These are phyloP conservation scores for Drusus annulatus DNA, from an alignment of 1,140 invertebrate genomes.

Conservation along the genomic window DNA sequence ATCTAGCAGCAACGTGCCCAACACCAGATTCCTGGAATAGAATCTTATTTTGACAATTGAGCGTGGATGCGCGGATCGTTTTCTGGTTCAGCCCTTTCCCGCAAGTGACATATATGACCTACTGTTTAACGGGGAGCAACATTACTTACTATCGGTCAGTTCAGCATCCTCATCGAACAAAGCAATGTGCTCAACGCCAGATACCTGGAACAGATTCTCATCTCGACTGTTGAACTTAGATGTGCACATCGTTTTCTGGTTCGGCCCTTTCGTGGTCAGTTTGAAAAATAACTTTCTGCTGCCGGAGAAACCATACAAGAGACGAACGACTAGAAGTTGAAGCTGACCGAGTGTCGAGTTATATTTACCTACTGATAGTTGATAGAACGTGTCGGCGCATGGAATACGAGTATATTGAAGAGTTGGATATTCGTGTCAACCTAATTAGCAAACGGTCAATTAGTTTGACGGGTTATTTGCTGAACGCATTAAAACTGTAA, in stretches of 20 bases:
- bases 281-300: constrained; percentile 1
- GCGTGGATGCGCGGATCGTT: neutral
- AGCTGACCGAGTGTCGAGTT: no score
- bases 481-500: neutral
- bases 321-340: neutral
- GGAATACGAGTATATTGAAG: neutral
- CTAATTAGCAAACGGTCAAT: no score
- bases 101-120: neutral
- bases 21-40: neutral
- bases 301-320: neutral
- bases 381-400: neutral
- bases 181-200: no score
- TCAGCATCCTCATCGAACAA: neutral
- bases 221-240: neutral
- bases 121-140: neutral
- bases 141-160: neutral
- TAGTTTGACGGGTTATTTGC: neutral
- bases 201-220: neutral
- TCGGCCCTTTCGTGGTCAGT: neutral
- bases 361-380: no score
- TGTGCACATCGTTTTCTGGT: neutral
- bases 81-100: neutral
- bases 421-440: neutral
- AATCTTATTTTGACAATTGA: neutral
- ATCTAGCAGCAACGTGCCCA: neutral